These are phyloP conservation scores for Nephrotoma guestfalica DNA, from an alignment of 2,888 invertebrate genomes.

Conservation along the genomic window DNA sequence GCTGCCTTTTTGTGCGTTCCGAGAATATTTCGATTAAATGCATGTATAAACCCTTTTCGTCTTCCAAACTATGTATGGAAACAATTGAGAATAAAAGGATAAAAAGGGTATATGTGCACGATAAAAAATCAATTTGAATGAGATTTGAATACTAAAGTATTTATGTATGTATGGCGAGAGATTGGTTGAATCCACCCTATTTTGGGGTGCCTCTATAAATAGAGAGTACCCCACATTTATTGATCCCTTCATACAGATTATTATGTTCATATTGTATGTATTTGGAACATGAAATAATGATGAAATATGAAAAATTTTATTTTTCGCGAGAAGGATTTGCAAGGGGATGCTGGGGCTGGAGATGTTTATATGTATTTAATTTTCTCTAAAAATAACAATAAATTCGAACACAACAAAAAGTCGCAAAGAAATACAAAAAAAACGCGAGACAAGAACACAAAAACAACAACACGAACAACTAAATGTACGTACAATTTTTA, in stretches of 20 bases:
- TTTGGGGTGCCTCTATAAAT: background rate
- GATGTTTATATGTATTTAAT: background rate
- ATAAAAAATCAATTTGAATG: background rate
- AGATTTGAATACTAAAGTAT: background rate
- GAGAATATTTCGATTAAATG: background rate
- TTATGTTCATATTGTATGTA: background rate
- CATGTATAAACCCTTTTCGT: background rate
- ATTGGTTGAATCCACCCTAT: background rate
- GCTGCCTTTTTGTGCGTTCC: background rate
- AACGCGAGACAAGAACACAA: background rate
- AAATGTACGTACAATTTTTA: background rate
- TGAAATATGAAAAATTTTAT: background rate
- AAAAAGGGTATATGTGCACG: background rate
- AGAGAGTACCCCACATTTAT: background rate
- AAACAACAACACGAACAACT: background rate
- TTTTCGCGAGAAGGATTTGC: background rate
- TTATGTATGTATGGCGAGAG: background rate
- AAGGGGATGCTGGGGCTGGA: background rate
- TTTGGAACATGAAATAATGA: background rate
- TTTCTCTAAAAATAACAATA: background rate
- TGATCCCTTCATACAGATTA: background rate
- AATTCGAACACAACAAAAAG: background rate
- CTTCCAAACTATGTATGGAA: background rate
- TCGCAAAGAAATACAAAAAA: background rate
- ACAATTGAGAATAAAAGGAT: background rate